phyloP scores from a whole-genome alignment of 2,113 vertebrate species.

The Campylorhamphus procurvoides region DNA sequence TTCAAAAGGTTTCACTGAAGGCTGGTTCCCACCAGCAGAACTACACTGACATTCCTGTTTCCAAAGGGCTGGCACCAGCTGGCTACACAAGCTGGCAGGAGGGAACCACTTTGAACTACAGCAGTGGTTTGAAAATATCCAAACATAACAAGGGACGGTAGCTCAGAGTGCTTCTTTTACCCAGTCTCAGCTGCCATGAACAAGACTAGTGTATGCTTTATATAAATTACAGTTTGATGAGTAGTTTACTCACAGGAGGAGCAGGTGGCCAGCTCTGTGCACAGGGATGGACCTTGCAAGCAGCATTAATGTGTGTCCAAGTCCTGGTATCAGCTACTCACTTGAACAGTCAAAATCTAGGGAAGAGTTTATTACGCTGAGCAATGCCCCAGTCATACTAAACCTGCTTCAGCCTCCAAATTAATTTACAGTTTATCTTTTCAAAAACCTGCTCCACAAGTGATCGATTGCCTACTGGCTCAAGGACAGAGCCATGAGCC shows the following conservation, averaged over 20 bases:
- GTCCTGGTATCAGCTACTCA: background rate
- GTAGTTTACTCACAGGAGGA: background rate
- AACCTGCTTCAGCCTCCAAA: background rate
- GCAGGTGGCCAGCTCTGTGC: fast-evolving
- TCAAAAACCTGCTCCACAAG: background rate
- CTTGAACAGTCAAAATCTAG: background rate
- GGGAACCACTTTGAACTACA: background rate
- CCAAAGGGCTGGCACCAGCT: background rate
- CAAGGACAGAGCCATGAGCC: background rate
- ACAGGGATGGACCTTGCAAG: background rate
- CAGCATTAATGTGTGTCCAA: background rate
- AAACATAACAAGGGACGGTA: background rate
- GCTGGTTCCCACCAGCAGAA: background rate
- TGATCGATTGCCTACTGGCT: background rate
- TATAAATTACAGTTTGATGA: background rate
- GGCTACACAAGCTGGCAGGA: background rate
- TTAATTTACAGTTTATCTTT: background rate
- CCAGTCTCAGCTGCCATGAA: background rate
- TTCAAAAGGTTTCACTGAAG: background rate
- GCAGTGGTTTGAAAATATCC: background rate
- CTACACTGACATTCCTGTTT: background rate
- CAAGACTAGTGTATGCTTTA: background rate
- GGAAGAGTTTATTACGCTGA: background rate
- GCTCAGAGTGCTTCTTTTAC: background rate
- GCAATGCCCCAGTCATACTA: background rate